Conservation (phyloP, 2,888 invertebrate genomes). For the Elgonia sp. region DNA sequence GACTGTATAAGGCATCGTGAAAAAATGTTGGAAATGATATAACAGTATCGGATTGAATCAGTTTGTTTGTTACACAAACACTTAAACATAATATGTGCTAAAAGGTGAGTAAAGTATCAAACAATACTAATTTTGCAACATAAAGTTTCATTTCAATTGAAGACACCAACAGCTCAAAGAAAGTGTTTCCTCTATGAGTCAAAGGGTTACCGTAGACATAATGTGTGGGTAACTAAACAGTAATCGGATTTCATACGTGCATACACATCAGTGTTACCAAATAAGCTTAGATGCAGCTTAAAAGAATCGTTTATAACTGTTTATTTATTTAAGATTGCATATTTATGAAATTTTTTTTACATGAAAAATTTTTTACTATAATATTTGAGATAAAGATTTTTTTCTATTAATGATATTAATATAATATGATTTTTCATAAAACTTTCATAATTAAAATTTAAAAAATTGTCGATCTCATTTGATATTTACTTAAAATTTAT, state of each 20-base stretch:
- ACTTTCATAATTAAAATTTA: no score
- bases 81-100: slow-evolving; percentile 7
- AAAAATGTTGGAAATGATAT: neutral
- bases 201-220: slow-evolving; percentile 24
- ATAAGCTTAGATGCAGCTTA: slow-evolving; percentile 25
- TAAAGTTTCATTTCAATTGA: slow-evolving; percentile 46
- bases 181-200: slow-evolving; percentile 57
- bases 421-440: no score
- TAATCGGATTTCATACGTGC: slow-evolving; percentile 55
- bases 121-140: slow-evolving; percentile 35
- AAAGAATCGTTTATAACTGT: slow-evolving; percentile 20
- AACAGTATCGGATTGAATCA: slow-evolving; percentile 4
- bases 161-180: slow-evolving; percentile 34
- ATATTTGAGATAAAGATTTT: no score
- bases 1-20: neutral
- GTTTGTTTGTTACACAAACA: slow-evolving; percentile 12
- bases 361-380: no score
- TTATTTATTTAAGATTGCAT: neutral
- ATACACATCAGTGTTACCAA: slow-evolving; percentile 49
- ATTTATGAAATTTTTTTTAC: neutral
- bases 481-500: no score
- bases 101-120: slow-evolving; percentile 12
- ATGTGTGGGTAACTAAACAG: slow-evolving; percentile 42
- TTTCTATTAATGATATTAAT: no score
- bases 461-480: no score